Percentiles rank a stretch among this genome's conserved stretches.
Evolutionary conservation across 1,140 invertebrate species (phyloP).

Genomic region (Platorchestia sp.): DNA sequence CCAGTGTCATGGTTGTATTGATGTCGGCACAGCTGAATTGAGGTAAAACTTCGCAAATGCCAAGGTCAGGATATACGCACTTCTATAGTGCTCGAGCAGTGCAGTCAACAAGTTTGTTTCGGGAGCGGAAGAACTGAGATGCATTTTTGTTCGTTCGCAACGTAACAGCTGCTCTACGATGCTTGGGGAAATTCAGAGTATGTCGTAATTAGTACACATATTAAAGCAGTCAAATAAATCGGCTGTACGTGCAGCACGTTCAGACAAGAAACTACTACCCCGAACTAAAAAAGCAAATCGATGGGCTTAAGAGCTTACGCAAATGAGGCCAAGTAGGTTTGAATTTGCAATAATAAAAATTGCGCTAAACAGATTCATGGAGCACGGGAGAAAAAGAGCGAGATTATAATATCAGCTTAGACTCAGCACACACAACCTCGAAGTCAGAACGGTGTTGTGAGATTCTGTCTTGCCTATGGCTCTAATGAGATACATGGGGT

Average conservation of each 20-base stretch:
- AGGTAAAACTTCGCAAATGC: no score
- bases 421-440: not conserved
- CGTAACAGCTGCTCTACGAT: not conserved
- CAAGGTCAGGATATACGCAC: no score
- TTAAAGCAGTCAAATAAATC: not conserved
- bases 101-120: not conserved
- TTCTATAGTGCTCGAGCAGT: no score
- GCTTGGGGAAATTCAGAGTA: not conserved
- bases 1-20: no score
- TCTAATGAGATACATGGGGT: not conserved
- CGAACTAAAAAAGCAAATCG: not conserved
- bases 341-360: not conserved
- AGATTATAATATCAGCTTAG: not conserved
- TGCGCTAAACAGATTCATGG: not conserved
- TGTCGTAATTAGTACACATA: not conserved
- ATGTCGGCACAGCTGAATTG: no score
- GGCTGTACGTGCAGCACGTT: not conserved
- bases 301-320: not conserved
- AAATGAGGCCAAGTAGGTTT: not conserved
- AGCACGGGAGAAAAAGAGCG: not conserved
- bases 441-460: not conserved
- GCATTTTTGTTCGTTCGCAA: not conserved
- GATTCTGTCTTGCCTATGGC: not conserved
- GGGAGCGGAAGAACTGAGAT: not conserved
- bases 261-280: not conserved